phyloP scores from a whole-genome alignment of 2,888 invertebrate genomes.

The Alloplasta piceator region DNA sequence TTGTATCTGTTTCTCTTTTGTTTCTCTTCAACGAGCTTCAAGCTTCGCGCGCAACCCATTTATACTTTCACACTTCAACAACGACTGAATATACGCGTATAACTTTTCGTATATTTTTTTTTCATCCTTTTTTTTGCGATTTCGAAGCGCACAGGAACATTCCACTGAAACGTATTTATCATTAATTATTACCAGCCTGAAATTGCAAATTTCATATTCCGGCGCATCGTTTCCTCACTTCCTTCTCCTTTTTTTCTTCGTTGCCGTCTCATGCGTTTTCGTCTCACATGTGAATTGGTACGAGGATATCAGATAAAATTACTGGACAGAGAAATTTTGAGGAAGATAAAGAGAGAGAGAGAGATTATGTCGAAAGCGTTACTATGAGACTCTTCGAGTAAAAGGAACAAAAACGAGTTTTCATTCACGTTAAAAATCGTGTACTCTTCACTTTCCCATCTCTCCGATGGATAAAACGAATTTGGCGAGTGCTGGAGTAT shows the following conservation, averaged over 20 bases:
- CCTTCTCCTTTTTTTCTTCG: constrained; percentile 15
- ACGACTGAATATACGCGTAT: constrained; percentile 30
- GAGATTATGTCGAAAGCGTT: constrained; percentile 56
- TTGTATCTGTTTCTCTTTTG: constrained; percentile 62
- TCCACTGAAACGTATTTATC: constrained; percentile 44
- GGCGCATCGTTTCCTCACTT: constrained; percentile 33
- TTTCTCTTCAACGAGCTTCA: constrained; percentile 23
- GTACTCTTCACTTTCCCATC: not conserved
- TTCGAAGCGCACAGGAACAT: constrained; percentile 49
- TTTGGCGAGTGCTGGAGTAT: constrained; percentile 46
- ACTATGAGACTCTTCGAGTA: constrained; percentile 51
- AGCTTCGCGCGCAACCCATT: constrained; percentile 41
- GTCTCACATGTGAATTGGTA: constrained; percentile 21
- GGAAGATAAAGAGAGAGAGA: constrained; percentile 30
- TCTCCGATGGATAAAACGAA: constrained; percentile 27
- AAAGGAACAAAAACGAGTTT: constrained; percentile 45
- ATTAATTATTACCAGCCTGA: constrained; percentile 57
- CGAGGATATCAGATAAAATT: constrained; percentile 40
- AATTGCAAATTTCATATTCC: constrained; percentile 52
- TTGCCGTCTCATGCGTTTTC: constrained; percentile 4
- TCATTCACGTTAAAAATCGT: constrained; percentile 43
- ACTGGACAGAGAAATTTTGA: constrained; percentile 24
- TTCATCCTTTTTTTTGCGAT: constrained; percentile 3
- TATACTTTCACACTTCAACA: constrained; percentile 62
- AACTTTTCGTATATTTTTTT: not conserved